A percentile compares a stretch with the other conserved stretches of the same genome.
Conservation (phyloP, 1,140 invertebrate genomes). For the Drosophila chauvacae region DNA sequence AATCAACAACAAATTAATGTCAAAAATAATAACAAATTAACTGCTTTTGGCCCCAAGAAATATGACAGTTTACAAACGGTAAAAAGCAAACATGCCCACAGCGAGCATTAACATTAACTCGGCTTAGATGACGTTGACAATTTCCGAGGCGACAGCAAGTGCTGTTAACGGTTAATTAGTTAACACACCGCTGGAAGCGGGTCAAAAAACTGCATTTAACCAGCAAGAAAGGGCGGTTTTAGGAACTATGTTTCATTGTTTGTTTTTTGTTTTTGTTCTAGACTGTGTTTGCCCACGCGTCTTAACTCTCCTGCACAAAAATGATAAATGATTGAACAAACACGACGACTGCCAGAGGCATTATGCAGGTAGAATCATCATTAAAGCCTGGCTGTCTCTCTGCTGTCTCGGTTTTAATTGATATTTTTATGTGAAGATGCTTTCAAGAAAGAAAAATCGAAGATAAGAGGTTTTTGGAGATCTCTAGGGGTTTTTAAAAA, state of each 20-base stretch:
- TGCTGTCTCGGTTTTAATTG: constrained; percentile 44
- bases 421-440: constrained; percentile 38
- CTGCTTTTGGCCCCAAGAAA: constrained; percentile 39
- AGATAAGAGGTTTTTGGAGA: not conserved
- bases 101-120: constrained; percentile 44
- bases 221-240: constrained; percentile 7
- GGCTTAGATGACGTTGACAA: constrained; percentile 69
- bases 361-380: constrained; percentile 49
- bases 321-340: constrained; percentile 50
- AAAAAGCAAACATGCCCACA: constrained; percentile 47
- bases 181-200: constrained; percentile 41
- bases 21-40: constrained; percentile 78
- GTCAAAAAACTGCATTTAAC: constrained; percentile 63
- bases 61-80: constrained; percentile 73
- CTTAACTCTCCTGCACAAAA: not conserved
- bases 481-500: not conserved
- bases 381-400: constrained; percentile 17
- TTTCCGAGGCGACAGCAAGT: constrained; percentile 47
- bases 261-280: constrained; percentile 18
- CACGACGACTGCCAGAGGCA: constrained; percentile 25
- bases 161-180: constrained; percentile 56
- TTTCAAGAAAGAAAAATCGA: not conserved
- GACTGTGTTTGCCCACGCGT: constrained; percentile 36
- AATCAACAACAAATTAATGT: constrained; percentile 72
- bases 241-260: constrained; percentile 15